These are phyloP conservation scores for Drosophila fuyamai DNA, from an alignment of 1,140 invertebrate species.

Conservation along the genomic window DNA sequence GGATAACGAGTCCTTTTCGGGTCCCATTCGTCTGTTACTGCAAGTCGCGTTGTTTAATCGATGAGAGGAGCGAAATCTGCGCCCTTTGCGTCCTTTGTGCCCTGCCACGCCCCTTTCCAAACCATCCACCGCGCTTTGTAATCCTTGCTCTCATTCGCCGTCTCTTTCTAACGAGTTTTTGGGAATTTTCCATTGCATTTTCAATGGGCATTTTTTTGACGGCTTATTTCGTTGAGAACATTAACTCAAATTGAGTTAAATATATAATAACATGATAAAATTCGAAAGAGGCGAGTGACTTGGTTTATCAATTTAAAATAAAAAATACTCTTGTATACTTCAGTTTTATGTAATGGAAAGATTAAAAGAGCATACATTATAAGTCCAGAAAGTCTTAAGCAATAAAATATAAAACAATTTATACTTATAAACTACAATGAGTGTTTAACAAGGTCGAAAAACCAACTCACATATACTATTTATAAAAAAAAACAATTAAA, in stretches of 20 bases:
- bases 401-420: too few species aligned
- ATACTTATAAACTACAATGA: too few species aligned
- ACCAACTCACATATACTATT: too few species aligned
- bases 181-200: conserved; percentile 71
- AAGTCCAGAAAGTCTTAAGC: too few species aligned
- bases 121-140: background rate
- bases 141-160: background rate
- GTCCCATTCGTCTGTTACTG: background rate
- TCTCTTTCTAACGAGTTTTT: conserved; percentile 34
- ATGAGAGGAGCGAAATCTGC: conserved; percentile 45
- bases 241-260: conserved; percentile 15
- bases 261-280: conserved; percentile 11
- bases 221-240: conserved; percentile 19
- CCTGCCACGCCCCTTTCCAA: background rate
- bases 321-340: too few species aligned
- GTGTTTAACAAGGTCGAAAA: too few species aligned
- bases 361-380: too few species aligned
- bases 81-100: conserved; percentile 9
- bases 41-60: conserved; percentile 66
- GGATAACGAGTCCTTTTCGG: conserved; percentile 33
- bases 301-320: background rate
- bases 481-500: too few species aligned
- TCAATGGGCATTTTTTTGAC: background rate
- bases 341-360: too few species aligned
- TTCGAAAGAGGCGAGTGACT: conserved; percentile 2